Conservation (phyloP, 1,140 invertebrate species). For the Lordiphosa clarofinis region DNA sequence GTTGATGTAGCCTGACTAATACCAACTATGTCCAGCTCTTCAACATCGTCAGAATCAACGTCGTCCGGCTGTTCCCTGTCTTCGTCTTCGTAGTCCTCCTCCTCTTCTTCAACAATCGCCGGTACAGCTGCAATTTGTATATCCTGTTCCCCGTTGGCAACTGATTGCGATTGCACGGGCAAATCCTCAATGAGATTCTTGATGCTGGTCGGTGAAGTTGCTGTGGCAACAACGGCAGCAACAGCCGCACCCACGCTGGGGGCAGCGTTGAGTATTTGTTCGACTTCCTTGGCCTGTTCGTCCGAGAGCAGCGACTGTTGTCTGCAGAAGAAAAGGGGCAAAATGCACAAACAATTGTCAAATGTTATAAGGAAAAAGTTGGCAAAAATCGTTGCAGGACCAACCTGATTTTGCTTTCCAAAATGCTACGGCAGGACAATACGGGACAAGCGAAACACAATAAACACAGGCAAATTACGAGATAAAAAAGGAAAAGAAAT, state of each 20-base stretch:
- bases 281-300: constrained; percentile 92
- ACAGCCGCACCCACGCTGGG: constrained; percentile 63
- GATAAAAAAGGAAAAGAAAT: constrained; percentile 20
- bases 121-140: constrained; percentile 50
- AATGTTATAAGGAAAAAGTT: constrained; percentile 5
- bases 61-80: constrained; percentile 49
- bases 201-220: constrained; percentile 72
- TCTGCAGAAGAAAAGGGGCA: constrained; percentile 74
- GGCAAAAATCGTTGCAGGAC: constrained; percentile 65
- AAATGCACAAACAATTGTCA: constrained; percentile 15
- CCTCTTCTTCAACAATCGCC: constrained; percentile 35
- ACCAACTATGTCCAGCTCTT: constrained; percentile 69
- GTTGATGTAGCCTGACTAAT: constrained; percentile 45
- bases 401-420: constrained; percentile 90
- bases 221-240: constrained; percentile 73
- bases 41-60: constrained; percentile 65
- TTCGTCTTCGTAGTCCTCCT: constrained; percentile 41
- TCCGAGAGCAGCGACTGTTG: constrained; percentile 89
- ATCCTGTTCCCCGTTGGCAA: constrained; percentile 31
- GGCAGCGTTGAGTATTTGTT: constrained; percentile 85
- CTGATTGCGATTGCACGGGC: constrained; percentile 34
- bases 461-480: constrained; percentile 50
- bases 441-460: constrained; percentile 43
- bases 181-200: constrained; percentile 72
- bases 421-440: constrained; percentile 82